Conservation (phyloP, 2,888 invertebrate genomes). For the Pelosia muscerda region DNA sequence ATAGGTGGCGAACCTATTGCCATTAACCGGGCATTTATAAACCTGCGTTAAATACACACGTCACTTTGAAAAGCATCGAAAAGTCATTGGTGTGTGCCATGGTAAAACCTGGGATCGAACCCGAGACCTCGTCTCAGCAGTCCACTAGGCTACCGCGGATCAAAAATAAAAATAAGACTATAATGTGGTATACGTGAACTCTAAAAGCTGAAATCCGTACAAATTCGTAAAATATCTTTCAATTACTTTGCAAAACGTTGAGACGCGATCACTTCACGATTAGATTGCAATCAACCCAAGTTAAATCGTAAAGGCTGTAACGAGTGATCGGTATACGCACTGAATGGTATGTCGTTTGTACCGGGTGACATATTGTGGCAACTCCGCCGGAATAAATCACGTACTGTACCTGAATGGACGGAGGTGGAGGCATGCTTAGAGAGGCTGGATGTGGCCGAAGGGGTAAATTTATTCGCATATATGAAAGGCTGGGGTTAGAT, state of each 20-base stretch:
- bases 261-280: background rate
- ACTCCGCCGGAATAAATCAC: slow-evolving; percentile 72
- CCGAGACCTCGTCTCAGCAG: too few relatives aligned
- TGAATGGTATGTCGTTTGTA: slow-evolving; percentile 63
- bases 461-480: slow-evolving; percentile 7
- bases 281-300: slow-evolving; percentile 37
- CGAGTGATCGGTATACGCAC: slow-evolving; percentile 61
- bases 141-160: too few relatives aligned
- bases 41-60: too few relatives aligned
- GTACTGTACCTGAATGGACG: slow-evolving; percentile 61
- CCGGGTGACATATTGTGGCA: slow-evolving; percentile 75
- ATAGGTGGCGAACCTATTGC: too few relatives aligned
- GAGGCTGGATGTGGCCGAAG: slow-evolving; percentile 34
- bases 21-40: too few relatives aligned
- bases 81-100: too few relatives aligned
- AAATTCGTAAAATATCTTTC: background rate
- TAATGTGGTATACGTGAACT: too few relatives aligned
- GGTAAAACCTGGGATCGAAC: too few relatives aligned
- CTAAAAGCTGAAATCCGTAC: background rate
- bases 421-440: slow-evolving; percentile 16
- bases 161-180: too few relatives aligned
- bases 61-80: too few relatives aligned
- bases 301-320: slow-evolving; percentile 55
- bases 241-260: background rate
- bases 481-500: background rate